Conservation (phyloP, 2,888 invertebrate species). For the Vanessa cardui region DNA sequence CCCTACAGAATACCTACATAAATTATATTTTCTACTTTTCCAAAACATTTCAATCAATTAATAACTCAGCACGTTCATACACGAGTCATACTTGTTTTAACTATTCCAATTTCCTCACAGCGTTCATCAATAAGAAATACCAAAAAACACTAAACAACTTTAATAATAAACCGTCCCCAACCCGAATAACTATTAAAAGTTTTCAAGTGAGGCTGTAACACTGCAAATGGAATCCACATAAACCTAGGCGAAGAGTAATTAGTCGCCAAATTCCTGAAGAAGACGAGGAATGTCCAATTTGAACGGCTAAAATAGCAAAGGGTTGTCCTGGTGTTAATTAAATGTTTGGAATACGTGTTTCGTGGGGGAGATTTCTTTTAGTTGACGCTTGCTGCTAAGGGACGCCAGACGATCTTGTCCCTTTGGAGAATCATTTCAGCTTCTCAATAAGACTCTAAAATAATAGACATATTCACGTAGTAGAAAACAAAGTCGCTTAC, state of each 20-base stretch:
- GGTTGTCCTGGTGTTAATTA: conserved; percentile 54
- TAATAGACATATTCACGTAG: too few species aligned
- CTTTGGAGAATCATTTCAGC: too few species aligned
- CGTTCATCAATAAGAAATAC: neutral
- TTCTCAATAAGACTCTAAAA: too few species aligned
- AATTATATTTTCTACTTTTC: too few species aligned
- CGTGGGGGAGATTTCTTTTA: conserved; percentile 23
- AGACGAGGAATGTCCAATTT: conserved; percentile 38
- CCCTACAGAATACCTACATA: too few species aligned
- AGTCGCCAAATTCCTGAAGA: conserved; percentile 35
- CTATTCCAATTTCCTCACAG: too few species aligned
- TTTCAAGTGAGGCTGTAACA: conserved; percentile 6
- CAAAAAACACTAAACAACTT: neutral
- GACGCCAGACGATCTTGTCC: neutral
- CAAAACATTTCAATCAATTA: too few species aligned
- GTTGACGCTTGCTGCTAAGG: neutral
- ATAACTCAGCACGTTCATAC: too few species aligned
- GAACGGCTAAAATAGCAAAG: conserved; percentile 31
- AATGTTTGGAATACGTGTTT: conserved; percentile 62
- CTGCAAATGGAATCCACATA: conserved; percentile 34
- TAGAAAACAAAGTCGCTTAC: too few species aligned
- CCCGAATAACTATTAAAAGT: conserved; percentile 10
- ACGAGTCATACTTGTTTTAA: too few species aligned
- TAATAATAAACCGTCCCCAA: neutral
- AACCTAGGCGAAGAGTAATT: conserved; percentile 32